These are phyloP conservation scores for Aspidapion aeneum DNA, from an alignment of 2,888 invertebrate genomes.

Conservation along the genomic window DNA sequence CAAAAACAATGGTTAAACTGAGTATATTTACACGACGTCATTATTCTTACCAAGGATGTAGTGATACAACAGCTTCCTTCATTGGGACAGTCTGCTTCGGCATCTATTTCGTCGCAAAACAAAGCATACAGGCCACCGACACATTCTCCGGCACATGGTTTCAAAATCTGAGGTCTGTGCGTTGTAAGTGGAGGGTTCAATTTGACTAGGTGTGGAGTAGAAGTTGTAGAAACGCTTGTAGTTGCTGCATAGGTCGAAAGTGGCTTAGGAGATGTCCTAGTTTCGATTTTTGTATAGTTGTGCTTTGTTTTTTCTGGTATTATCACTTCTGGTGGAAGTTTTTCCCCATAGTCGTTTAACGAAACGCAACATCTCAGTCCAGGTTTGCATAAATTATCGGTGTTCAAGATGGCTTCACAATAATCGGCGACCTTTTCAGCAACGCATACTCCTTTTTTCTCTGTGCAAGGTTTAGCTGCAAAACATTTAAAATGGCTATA, in stretches of 20 bases:
- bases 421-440: slow-evolving; percentile 77
- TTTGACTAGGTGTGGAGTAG: slow-evolving; percentile 29
- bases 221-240: slow-evolving; percentile 20
- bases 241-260: slow-evolving; percentile 39
- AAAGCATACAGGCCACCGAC: slow-evolving; percentile 77
- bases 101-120: slow-evolving; percentile 82
- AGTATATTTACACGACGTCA: no score
- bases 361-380: slow-evolving; percentile 81
- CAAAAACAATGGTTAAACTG: no score
- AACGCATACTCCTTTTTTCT: slow-evolving; percentile 68
- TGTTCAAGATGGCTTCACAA: slow-evolving; percentile 79
- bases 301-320: slow-evolving; percentile 62
- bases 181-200: slow-evolving; percentile 36
- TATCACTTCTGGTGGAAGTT: slow-evolving; percentile 68
- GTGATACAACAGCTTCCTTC: slow-evolving; percentile 79
- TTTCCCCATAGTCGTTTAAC: slow-evolving; percentile 67
- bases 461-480: slow-evolving; percentile 56
- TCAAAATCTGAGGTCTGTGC: slow-evolving; percentile 48
- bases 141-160: slow-evolving; percentile 80
- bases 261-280: slow-evolving; percentile 39
- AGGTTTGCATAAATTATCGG: slow-evolving; percentile 67
- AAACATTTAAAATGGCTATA: slow-evolving; percentile 5
- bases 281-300: slow-evolving; percentile 46
- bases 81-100: slow-evolving; percentile 70
- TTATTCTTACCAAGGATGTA: slow-evolving; percentile 46